These are phyloP conservation scores for Brachionus calyciflorus DNA, from an alignment of 1,140 invertebrate species.

Conservation along the genomic window DNA sequence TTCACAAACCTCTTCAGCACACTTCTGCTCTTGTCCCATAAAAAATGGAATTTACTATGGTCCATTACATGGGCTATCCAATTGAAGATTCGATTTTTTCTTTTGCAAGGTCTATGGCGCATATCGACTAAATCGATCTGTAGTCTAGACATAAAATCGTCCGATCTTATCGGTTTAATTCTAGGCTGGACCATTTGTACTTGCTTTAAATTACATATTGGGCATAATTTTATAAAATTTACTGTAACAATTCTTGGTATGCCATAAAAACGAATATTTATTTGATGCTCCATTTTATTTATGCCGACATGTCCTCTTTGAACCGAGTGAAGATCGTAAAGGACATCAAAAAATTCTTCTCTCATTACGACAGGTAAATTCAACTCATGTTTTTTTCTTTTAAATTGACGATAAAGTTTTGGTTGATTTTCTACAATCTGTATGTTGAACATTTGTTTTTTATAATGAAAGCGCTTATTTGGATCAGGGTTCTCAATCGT, in stretches of 20 bases:
- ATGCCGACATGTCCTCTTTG: not conserved
- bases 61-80: too few species aligned
- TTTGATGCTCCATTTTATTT: slow-evolving; percentile 1
- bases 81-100: too few species aligned
- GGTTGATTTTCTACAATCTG: not conserved
- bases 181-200: not conserved
- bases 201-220: not conserved
- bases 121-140: too few species aligned
- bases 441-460: slow-evolving; percentile 5
- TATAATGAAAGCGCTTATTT: not conserved
- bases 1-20: too few species aligned
- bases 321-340: not conserved
- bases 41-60: too few species aligned
- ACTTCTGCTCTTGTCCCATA: too few species aligned
- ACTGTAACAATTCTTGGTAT: not conserved
- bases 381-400: not conserved
- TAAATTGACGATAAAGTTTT: slow-evolving; percentile 6
- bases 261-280: not conserved
- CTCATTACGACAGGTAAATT: not conserved
- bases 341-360: not conserved
- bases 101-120: too few species aligned
- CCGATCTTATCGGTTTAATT: not conserved
- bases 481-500: not conserved
- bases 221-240: not conserved
- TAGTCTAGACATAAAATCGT: not conserved